Percentiles rank a stretch among this genome's conserved stretches.
Evolutionary conservation across 2,888 invertebrate species (phyloP).

Genomic region (Elgonia sp.): DNA sequence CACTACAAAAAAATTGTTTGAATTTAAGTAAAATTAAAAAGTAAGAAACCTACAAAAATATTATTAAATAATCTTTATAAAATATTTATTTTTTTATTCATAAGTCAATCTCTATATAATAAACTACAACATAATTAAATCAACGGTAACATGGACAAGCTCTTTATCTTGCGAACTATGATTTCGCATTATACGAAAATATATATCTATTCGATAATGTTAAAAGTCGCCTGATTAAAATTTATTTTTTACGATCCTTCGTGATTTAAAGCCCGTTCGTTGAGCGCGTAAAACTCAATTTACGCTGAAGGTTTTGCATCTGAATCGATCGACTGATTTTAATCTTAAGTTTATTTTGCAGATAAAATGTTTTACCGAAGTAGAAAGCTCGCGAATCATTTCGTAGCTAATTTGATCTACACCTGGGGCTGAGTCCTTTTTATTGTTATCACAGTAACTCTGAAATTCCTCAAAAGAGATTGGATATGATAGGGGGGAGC

Average conservation of each 20-base stretch:
- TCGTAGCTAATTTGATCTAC: no score
- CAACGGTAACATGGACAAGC: not conserved
- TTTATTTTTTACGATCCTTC: slow-evolving; percentile 51
- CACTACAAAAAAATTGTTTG: slow-evolving; percentile 77
- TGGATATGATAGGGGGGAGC: not conserved
- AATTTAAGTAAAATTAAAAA: no score
- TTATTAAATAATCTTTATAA: no score
- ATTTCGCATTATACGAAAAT: slow-evolving; percentile 22
- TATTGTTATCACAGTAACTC: not conserved
- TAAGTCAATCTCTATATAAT: not conserved
- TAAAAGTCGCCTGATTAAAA: slow-evolving; percentile 49
- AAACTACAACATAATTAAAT: slow-evolving; percentile 20
- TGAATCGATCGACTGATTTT: slow-evolving; percentile 61
- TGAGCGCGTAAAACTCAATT: slow-evolving; percentile 56
- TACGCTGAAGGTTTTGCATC: slow-evolving; percentile 44
- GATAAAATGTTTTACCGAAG: slow-evolving; percentile 55
- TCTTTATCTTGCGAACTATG: slow-evolving; percentile 3
- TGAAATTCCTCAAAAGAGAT: slow-evolving; percentile 7
- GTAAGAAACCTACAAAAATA: no score
- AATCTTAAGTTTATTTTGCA: slow-evolving; percentile 62
- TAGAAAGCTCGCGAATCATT: no score
- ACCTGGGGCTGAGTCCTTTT: slow-evolving; percentile 26
- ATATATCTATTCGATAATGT: slow-evolving; percentile 44
- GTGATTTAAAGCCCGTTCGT: slow-evolving; percentile 49
- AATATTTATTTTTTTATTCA: no score